Evolutionary conservation across 1,140 invertebrate genomes (phyloP), one percentile per base, ranked within the genome.

Genomic region (Conus ventricosus): DNA sequence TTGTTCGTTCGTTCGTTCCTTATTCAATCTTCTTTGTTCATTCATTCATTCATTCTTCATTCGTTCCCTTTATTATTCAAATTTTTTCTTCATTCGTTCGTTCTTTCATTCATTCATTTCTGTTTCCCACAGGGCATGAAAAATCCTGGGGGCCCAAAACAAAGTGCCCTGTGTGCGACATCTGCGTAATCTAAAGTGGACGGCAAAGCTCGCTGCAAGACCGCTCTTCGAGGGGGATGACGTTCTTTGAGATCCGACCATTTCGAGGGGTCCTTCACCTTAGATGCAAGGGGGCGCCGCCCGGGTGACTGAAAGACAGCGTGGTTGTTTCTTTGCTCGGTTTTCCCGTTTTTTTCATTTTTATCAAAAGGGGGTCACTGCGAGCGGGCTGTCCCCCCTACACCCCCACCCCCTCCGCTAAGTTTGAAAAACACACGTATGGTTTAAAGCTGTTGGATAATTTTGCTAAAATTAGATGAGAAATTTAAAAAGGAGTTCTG

Each of bases 121-220:
- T 13, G 10, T 88, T 88, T 89, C 55, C 57, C 87, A 15, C 89
- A 89, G 80, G 89, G 90, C 25, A 90, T 91, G 91, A 89, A 89
- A 54, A 71, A 60, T 0, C 53, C 23, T 13, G 85, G 84, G n/a
- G n/a, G 88, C 90, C 3, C 89, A 91, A 60, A 39, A 55, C 75
- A 90, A 90, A 88, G 27, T 87, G 85, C 54, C 91, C 39, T 90
- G 89, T 27, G 25, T 91, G n/a, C 88, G 5, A 11, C 89, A 5
- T 88, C 87, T 86, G 51, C 78, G 86, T 91, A 90, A 90, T 85
- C 78, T 89, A 89, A 90, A 89, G 86, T 91, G 91, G 67, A 85
- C 15, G 91, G 89, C 3, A 84, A 88, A 8, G 87, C 27, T 87
- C 88, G 0, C 71, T 89, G n/a, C 91, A 91, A 63, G 91, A 91